These are phyloP conservation scores for Pseudomugil gertrudae DNA, from an alignment of 2,797 vertebrate genomes.

Conservation along the genomic window DNA sequence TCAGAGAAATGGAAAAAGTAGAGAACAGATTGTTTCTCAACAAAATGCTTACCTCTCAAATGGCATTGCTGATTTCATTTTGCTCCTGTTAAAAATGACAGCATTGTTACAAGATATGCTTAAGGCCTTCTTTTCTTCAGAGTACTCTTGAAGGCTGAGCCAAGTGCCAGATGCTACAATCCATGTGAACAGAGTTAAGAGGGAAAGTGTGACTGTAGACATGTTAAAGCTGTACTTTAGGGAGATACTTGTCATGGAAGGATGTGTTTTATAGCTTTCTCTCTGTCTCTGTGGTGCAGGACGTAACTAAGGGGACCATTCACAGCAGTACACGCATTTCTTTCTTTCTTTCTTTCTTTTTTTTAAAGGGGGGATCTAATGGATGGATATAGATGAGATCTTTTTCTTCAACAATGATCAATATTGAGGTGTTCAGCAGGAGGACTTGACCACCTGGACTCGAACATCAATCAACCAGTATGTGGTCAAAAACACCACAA, in stretches of 20 bases:
- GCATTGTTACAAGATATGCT: constrained; percentile 25
- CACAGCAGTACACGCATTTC: constrained; percentile 44
- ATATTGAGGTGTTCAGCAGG: too few relatives aligned
- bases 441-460: too few relatives aligned
- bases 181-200: constrained; percentile 73
- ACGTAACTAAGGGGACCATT: constrained; percentile 52
- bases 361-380: constrained; percentile 27
- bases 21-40: constrained; percentile 3
- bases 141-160: constrained; percentile 19
- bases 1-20: neutral
- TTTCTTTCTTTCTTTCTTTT: constrained; percentile 12
- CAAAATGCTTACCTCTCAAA: constrained; percentile 72
- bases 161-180: constrained; percentile 55
- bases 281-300: constrained; percentile 49
- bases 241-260: constrained; percentile 36
- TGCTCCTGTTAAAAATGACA: constrained; percentile 31
- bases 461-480: too few relatives aligned
- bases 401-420: neutral
- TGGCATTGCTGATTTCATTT: constrained; percentile 23
- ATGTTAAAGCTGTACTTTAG: constrained; percentile 77
- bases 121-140: constrained; percentile 32
- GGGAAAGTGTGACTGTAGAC: constrained; percentile 70
- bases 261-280: constrained; percentile 76
- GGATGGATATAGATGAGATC: constrained; percentile 25
- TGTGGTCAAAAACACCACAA: too few relatives aligned